Conservation (phyloP, 2,113 vertebrate genomes). For the Gallinago paraguaiae region DNA sequence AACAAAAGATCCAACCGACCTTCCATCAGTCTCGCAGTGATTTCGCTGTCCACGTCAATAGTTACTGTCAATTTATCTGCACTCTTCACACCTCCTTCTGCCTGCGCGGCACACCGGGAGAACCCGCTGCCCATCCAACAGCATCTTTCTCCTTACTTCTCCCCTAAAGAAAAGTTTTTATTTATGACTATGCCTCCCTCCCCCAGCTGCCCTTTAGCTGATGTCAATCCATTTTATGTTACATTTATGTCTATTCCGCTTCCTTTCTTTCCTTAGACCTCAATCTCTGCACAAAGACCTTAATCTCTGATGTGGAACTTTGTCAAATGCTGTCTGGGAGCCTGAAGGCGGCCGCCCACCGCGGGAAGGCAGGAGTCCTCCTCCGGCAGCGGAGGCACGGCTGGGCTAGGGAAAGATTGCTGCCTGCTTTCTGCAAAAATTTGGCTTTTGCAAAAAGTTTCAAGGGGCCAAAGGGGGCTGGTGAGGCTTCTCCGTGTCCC, state of each 20-base stretch:
- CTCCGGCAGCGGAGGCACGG: not conserved
- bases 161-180: conserved; percentile 60
- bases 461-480: accelerated
- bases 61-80: not conserved
- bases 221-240: conserved; percentile 75
- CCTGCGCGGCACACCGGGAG: not conserved
- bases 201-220: conserved; percentile 73
- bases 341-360: not conserved
- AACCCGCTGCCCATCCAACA: not conserved
- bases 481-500: not conserved
- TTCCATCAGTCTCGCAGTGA: not conserved
- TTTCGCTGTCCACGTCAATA: not conserved
- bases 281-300: conserved; percentile 77
- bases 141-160: conserved; percentile 24
- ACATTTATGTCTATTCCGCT: conserved; percentile 72
- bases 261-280: conserved; percentile 70
- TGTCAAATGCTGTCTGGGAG: conserved; percentile 66
- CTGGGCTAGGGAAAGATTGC: not conserved
- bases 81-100: not conserved
- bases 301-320: conserved; percentile 75
- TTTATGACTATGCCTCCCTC: conserved; percentile 44
- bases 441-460: not conserved
- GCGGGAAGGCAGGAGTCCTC: conserved; percentile 9
- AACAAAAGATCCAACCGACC: not conserved
- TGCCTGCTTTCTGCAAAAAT: not conserved